phyloP scores from a whole-genome alignment of 2,888 invertebrate species.

The Chaetogeoica ovagalla region DNA sequence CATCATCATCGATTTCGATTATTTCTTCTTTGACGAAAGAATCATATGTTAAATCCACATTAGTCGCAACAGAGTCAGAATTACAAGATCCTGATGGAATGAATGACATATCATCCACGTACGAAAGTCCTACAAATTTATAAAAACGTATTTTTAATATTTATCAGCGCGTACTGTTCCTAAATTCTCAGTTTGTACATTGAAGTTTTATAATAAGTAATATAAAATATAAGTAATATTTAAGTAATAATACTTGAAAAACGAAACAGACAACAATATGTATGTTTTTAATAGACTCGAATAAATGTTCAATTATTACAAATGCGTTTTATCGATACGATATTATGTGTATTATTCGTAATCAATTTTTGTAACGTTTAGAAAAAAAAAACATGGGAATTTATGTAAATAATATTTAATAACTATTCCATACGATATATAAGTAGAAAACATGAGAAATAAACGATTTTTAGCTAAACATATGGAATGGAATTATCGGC shows the following conservation, averaged over 20 bases:
- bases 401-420: neutral
- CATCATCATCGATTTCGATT: conserved; percentile 27
- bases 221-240: too few relatives aligned
- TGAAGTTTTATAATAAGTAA: too few relatives aligned
- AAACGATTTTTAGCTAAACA: neutral
- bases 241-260: neutral
- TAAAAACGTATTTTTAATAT: neutral
- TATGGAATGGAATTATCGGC: neutral
- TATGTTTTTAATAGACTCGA: neutral
- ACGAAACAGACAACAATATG: too few relatives aligned
- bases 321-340: neutral
- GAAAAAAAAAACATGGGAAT: too few relatives aligned
- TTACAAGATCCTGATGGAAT: conserved; percentile 27
- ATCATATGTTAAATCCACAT: conserved; percentile 25
- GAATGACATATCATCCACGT: conserved; percentile 42
- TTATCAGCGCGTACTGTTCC: neutral
- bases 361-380: too few relatives aligned
- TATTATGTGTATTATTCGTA: too few relatives aligned
- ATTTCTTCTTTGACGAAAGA: conserved; percentile 45
- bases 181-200: neutral
- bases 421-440: neutral
- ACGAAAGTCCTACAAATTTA: conserved; percentile 46
- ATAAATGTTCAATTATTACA: neutral
- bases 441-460: neutral
- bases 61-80: neutral